Evolutionary conservation across 2,113 vertebrate genomes (phyloP), one percentile per base, ranked within the genome.

Genomic region (Poeciliopsis turrubarensis): DNA sequence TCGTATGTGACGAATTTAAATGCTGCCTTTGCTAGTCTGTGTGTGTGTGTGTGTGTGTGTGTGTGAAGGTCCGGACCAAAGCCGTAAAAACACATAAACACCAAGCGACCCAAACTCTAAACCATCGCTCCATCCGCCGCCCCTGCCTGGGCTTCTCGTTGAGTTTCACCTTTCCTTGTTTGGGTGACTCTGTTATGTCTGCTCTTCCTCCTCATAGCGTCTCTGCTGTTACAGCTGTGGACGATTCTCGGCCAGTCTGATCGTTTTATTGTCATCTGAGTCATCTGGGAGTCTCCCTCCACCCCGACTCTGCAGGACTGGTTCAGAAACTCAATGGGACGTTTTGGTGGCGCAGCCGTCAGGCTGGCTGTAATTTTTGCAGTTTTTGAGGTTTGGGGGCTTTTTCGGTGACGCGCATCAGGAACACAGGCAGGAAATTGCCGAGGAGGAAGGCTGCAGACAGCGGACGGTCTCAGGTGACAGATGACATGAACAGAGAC

Each of bases 151-250:
- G 39, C 41, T 63, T 73, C 71, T 61, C 19, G 14, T 61, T 41
- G 27, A 34, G 19, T 60, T 71, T 65, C 19, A 32, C 30, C 61
- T 29, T 15, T 63, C 51, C 71, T 60, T 61, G 29, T 22, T 1
- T 26, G 2, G 26, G 60, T 69, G 67, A 57, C 66, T 11, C 0
- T 85, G 73, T 83, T 82, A 8, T 82, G 82, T 86, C 80, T 79
- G 26, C 26, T 3, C 41, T 68, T 67, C 61, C 57, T 77, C 73
- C 79, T 60, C n/a, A 63, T 72, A 70, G 41, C 9, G 19, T 26
- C 37, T 79, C 17, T 71, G 73, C 75, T 80, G 67, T 29, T 76
- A 30, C 83, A 86, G 81, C 71, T 69, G 78, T 70, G 74, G 26
- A 19, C 13, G 66, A 27, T 72, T 76, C 61, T 47, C 14, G 1